phyloP scores from a whole-genome alignment of 2,888 invertebrate genomes.

The Rhagonycha fulva region DNA sequence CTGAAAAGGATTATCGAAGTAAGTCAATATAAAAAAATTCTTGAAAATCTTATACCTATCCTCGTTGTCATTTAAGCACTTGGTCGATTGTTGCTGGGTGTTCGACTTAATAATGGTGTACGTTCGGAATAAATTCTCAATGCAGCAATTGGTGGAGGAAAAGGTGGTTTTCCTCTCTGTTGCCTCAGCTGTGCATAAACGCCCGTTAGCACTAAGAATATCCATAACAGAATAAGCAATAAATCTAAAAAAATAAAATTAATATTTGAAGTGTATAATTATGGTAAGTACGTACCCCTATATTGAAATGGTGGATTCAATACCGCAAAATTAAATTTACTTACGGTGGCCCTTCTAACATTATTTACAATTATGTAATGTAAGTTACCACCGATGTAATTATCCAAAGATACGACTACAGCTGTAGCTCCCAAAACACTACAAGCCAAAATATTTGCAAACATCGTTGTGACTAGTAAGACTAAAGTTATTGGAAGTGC shows the following conservation, averaged over 20 bases:
- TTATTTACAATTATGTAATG: conserved; percentile 71
- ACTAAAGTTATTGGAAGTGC: conserved; percentile 58
- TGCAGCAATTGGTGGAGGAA: conserved; percentile 61
- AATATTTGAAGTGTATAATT: neutral
- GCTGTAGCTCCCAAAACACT: conserved; percentile 68
- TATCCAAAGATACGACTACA: conserved; percentile 65
- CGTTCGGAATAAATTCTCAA: conserved; percentile 1
- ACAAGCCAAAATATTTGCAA: conserved; percentile 66
- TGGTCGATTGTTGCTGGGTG: neutral
- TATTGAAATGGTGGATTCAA: conserved; percentile 64
- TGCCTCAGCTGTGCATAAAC: conserved; percentile 61
- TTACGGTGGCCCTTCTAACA: conserved; percentile 64
- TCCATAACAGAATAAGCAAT: conserved; percentile 61
- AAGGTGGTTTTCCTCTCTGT: conserved; percentile 64
- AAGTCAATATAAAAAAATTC: neutral
- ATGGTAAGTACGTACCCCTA: conserved; percentile 56
- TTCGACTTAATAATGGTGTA: neutral
- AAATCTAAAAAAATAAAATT: conserved; percentile 57
- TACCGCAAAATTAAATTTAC: conserved; percentile 62
- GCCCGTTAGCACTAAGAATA: conserved; percentile 58
- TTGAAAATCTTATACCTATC: neutral
- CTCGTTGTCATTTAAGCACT: neutral
- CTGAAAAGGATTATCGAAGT: neutral
- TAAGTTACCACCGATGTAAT: conserved; percentile 66
- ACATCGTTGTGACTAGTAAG: conserved; percentile 57